Evolutionary conservation across 1,140 invertebrate genomes (phyloP), one percentile per base, ranked within the genome.

Genomic region (Solenopsis fugax): DNA sequence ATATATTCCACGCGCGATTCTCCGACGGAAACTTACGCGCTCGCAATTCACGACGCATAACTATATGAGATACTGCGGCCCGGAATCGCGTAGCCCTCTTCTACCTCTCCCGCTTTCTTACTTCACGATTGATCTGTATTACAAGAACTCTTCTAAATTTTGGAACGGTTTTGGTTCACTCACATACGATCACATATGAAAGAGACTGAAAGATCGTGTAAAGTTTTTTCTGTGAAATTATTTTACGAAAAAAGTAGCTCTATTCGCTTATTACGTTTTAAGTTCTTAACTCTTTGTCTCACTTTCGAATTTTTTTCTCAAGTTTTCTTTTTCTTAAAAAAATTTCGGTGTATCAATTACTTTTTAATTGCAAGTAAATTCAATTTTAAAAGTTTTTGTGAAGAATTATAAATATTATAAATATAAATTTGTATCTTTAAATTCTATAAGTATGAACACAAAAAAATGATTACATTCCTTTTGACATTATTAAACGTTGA

Each of bases 11-110:
- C 29, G 69, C 67, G 80, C 69, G 80, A 84, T 84, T 84, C 69
- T 84, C 24, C 54, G 69, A 41, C 41, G 56, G 54, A 60, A 84
- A 84, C 69, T 84, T 84, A 75, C 69, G 69, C 69, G 80, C 80
- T 82, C 80, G 80, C 80, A 82, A 82, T 82, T 82, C 67, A 82
- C 80, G 80, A 75, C n/a, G 80, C 69, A 84, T 56, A 75, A 84
- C 80, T 62, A 84, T 29, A 29, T 84, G 45, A 84, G 54, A 60
- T 62, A 84, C 54, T 37, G 34, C 54, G 45, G n/a, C 13, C 24
- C 54, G 54, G 41, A 67, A 84, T 73, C 45, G 69, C n/a, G 24
- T 24, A 37, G 52, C 54, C 29, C n/a, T 18, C 41, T 2, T 18
- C 41, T 34, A 21, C 37, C 7, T 37, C 24, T 12, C 37, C 12